Conservation (phyloP, 2,113 vertebrate genomes). For the Pica pica region DNA sequence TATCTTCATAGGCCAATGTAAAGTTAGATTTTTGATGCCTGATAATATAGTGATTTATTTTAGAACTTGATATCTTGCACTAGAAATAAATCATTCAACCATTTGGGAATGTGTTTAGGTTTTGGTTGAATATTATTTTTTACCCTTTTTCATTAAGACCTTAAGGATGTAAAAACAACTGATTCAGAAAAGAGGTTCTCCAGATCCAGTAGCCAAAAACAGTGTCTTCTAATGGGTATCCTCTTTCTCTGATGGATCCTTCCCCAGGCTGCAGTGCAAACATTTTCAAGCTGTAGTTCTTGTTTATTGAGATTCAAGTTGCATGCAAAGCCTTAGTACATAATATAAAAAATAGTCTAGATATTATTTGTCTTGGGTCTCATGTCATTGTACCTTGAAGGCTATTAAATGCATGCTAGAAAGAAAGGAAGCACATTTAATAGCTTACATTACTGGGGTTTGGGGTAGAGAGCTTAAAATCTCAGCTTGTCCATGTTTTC, state of each 20-base stretch:
- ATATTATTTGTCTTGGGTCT: background rate
- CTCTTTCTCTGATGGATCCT: background rate
- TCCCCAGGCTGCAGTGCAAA: background rate
- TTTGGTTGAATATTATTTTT: background rate
- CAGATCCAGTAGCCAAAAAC: background rate
- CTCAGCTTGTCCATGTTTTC: background rate
- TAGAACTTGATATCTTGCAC: background rate
- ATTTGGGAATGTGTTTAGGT: background rate
- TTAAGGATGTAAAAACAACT: background rate
- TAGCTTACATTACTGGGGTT: background rate
- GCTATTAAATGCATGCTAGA: background rate
- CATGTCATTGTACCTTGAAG: background rate
- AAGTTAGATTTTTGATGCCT: slow-evolving; percentile 27
- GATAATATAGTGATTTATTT: slow-evolving; percentile 13
- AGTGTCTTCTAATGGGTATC: background rate
- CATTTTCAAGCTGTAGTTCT: background rate
- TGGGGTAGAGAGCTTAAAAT: background rate
- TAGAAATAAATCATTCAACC: slow-evolving; percentile 6
- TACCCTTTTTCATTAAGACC: background rate
- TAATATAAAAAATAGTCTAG: background rate
- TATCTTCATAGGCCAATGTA: background rate
- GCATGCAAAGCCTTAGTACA: background rate
- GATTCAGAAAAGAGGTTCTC: background rate
- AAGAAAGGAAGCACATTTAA: background rate
- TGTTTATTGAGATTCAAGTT: background rate